Base-by-base conservation (phyloP, 2,113 vertebrate species). In the Gadus macrocephalus region DNA sequence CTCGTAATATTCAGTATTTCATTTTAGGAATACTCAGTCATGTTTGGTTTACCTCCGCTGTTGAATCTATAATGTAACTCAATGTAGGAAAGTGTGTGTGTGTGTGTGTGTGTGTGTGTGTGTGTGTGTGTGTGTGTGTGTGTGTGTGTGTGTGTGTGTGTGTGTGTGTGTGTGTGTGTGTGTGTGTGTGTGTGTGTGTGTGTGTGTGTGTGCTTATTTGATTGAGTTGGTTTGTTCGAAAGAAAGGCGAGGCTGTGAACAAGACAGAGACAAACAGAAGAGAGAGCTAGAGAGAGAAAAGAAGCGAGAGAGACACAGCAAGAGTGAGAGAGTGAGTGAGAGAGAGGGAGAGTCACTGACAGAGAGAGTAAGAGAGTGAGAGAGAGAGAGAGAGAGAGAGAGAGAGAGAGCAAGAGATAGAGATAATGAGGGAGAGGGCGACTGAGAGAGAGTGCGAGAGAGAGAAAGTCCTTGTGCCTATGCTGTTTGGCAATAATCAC, bases 401-500 rank as follows among this genome's bases (percentile, higher is more conserved):
- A 66, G 53, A 60, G 42, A 61, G 66, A 79, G 76, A 27, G 31
- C 74, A 67, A 70, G 71, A 20, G 20, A 20, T 20, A 20, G 20
- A 20, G 14, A 56, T 15, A 15, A 16, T 15, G 55, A 56, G 14
- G n/a, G 55, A 58, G 15, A 58, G 55, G n/a, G 3, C 62, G 65
- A 4, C 60, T 64, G 67, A 71, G 63, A 82, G 68, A 65, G 70
- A 80, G 72, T 2, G 19, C 66, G 53, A 60, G 42, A 61, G 66
- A 79, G 76, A 27, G 31, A 75, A 67, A 70, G 71, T 62, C 74
- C 81, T 83, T 81, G 83, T 49, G 42, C 86, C 86, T 73, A 68
- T 78, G 75, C 76, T 78, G 81, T 81, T 89, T 86, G 88, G 87
- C 86, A 83, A 75, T 83, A 79, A 87, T 82, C 79, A 85, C 83